Conservation (phyloP, 2,797 vertebrate species). For the Remorina albescens region DNA sequence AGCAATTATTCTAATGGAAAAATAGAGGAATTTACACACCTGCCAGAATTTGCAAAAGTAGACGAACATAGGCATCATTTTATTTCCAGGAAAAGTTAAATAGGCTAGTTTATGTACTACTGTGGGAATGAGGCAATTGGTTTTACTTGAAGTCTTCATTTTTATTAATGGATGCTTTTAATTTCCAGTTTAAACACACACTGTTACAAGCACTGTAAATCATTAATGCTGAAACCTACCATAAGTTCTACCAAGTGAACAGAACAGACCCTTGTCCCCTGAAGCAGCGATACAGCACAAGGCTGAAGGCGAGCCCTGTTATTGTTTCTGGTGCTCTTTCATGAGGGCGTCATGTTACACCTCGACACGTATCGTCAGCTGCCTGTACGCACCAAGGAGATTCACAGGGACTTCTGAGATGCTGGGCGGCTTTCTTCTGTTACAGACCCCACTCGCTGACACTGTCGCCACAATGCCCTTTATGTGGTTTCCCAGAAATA, state of each 20-base stretch:
- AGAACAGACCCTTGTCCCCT: slow-evolving; percentile 68
- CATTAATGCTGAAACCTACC: slow-evolving; percentile 63
- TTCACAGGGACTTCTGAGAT: slow-evolving; percentile 55
- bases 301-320: slow-evolving; percentile 61
- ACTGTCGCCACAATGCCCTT: slow-evolving; percentile 57
- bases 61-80: background rate
- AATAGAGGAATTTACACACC: background rate
- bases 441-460: slow-evolving; percentile 54
- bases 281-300: slow-evolving; percentile 42
- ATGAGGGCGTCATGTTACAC: slow-evolving; percentile 77
- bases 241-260: slow-evolving; percentile 65
- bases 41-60: background rate
- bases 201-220: slow-evolving; percentile 53
- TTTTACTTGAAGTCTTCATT: background rate
- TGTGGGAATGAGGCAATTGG: background rate
- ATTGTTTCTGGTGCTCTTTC: slow-evolving; percentile 80
- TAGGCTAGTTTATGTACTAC: background rate
- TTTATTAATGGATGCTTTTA: slow-evolving; percentile 14
- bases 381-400: slow-evolving; percentile 58
- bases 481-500: slow-evolving; percentile 69
- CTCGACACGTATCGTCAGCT: slow-evolving; percentile 71
- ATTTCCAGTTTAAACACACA: slow-evolving; percentile 23
- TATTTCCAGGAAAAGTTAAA: background rate
- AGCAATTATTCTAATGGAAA: background rate
- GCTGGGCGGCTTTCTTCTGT: slow-evolving; percentile 60